Evolutionary conservation across 2,113 vertebrate species (phyloP).

Genomic region (Apistogramma diplotaenia): DNA sequence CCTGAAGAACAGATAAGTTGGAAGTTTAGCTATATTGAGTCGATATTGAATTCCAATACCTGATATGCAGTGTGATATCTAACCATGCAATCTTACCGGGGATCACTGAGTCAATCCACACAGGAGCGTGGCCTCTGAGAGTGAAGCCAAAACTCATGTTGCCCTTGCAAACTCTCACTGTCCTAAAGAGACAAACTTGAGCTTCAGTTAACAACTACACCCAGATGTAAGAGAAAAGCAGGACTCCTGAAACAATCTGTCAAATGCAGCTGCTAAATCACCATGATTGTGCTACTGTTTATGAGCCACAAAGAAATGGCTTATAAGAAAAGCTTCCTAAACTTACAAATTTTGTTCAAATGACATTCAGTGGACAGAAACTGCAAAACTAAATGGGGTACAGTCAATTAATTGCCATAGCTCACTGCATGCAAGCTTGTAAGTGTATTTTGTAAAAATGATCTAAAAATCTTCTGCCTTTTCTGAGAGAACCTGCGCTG

Average conservation of each 20-base stretch:
- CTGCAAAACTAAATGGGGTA: background rate
- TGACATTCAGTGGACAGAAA: background rate
- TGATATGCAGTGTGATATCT: background rate
- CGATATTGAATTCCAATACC: background rate
- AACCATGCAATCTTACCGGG: conserved; percentile 79
- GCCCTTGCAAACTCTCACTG: conserved; percentile 93
- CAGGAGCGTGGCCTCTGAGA: conserved; percentile 90
- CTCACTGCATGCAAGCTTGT: background rate
- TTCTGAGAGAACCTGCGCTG: background rate
- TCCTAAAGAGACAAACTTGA: conserved; percentile 74
- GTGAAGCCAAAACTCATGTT: conserved; percentile 98
- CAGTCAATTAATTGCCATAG: background rate
- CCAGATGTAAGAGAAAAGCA: background rate
- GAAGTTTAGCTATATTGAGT: background rate
- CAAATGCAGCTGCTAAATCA: background rate
- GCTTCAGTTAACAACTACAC: background rate
- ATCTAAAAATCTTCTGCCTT: no score
- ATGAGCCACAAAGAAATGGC: background rate
- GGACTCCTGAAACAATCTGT: background rate
- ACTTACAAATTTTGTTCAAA: background rate
- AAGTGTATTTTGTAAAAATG: no score
- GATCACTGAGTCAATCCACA: conserved; percentile 96
- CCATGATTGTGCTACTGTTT: background rate
- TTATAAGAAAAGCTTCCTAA: background rate
- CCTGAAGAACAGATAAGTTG: conserved; percentile 70